Base-by-base conservation (phyloP, 2,888 invertebrate species). In the Salpingus planirostris region DNA sequence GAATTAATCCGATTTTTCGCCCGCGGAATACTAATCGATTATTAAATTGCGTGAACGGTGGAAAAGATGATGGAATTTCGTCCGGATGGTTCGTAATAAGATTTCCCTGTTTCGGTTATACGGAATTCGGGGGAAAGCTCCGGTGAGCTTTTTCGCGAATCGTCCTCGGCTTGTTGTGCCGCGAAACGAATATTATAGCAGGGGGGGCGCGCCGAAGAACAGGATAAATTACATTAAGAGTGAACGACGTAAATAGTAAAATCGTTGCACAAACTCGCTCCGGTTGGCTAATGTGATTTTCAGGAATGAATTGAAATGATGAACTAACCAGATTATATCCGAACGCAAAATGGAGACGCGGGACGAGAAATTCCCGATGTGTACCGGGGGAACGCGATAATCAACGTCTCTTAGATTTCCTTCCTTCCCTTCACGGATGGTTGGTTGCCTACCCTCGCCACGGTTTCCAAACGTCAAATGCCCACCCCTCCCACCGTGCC, bases 171-270 rank as follows among this genome's bases (percentile, higher is more conserved):
- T n/a, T n/a, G n/a, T n/a, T n/a, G n/a, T n/a, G n/a, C n/a, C n/a
- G n/a, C n/a, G n/a, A n/a, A n/a, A 30, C n/a, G n/a, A n/a, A n/a
- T n/a, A n/a, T n/a, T n/a, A n/a, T n/a, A n/a, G 18, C 8, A 18
- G 5, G 18, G 18, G 18, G 5, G 18, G 18, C 21, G 29, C 29
- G 29, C 33, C 38, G 36, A 41, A 38, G 40, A 38, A 38, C 40
- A 31, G 33, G 37, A 46, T 46, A 46, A 44, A 46, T 46, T 46
- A 39, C 38, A 46, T 46, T 42, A 44, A 32, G 36, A 37, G 24
- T 42, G 42, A 44, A 44, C 43, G 42, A 44, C 43, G 41, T 46
- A 48, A 48, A 50, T 48, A 47, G 43, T 44, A 43, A 48, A 46
- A 50, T 47, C 42, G 47, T 47, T 45, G 45, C 40, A 43, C 46